These are phyloP conservation scores for Lasioglossum figueresi DNA, from an alignment of 2,888 invertebrate genomes.

Conservation along the genomic window DNA sequence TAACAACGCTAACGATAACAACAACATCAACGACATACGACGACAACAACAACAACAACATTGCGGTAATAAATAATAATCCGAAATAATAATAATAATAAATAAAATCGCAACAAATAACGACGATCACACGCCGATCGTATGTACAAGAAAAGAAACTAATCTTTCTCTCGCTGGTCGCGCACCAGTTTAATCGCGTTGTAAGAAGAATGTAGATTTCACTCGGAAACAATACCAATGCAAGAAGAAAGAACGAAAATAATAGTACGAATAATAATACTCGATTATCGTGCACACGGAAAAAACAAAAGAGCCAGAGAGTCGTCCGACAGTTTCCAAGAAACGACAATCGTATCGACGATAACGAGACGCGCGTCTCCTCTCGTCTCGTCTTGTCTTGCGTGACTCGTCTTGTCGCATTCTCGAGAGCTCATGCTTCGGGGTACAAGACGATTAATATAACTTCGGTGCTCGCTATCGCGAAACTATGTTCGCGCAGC, in stretches of 20 bases:
- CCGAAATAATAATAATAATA: conserved; percentile 10
- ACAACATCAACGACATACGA: conserved; percentile 14
- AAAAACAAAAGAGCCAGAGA: not conserved
- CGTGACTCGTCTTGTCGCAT: conserved; percentile 32
- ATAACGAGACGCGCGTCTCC: conserved; percentile 61
- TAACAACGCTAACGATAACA: conserved; percentile 11
- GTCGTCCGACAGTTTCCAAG: conserved; percentile 12
- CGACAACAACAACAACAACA: conserved; percentile 4
- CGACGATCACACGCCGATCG: not conserved
- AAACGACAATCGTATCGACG: conserved; percentile 75
- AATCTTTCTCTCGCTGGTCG: not conserved
- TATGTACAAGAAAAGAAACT: not conserved
- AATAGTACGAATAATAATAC: conserved; percentile 16
- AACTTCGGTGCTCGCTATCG: conserved; percentile 48
- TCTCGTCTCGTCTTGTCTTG: conserved; percentile 25
- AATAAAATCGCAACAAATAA: conserved; percentile 11
- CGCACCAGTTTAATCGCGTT: not conserved
- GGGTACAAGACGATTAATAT: conserved; percentile 68
- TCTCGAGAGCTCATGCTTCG: conserved; percentile 19
- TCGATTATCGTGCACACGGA: not conserved
- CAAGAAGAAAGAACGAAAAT: not conserved
- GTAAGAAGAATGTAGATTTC: not conserved
- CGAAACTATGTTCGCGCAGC: conserved; percentile 41
- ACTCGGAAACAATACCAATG: not conserved
- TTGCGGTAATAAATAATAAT: conserved; percentile 2